Evolutionary conservation across 2,888 invertebrate species (phyloP).

Genomic region (Pristionchus japonicus): DNA sequence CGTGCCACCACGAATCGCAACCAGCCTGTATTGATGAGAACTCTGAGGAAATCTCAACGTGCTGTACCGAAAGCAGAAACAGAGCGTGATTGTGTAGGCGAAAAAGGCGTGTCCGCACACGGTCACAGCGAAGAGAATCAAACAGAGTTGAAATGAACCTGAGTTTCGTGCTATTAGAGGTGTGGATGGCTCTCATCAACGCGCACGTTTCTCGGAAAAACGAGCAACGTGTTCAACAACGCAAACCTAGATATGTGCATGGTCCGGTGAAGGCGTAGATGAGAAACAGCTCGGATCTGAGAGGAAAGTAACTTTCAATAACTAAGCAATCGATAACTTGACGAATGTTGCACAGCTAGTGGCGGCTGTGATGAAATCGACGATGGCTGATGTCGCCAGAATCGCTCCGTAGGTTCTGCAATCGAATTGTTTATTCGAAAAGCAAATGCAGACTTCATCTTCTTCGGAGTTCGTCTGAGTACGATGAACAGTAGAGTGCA

Average conservation of each 20-base stretch:
- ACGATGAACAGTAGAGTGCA: no score
- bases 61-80: neutral
- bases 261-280: neutral
- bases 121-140: neutral
- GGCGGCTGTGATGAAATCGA: neutral
- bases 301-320: neutral
- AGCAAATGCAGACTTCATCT: neutral
- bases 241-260: no score
- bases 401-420: neutral
- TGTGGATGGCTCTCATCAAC: no score
- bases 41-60: neutral
- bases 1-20: neutral
- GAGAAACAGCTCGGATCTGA: neutral
- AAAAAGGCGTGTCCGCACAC: neutral
- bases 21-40: neutral
- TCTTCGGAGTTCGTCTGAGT: neutral
- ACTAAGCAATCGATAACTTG: neutral
- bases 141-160: neutral
- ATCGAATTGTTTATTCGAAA: neutral
- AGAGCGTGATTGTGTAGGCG: neutral
- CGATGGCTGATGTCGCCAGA: neutral
- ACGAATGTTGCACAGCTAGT: neutral
- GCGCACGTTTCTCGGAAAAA: no score
- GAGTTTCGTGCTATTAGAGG: no score
- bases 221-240: no score